These are phyloP conservation scores for Epicauta chinensis DNA, from an alignment of 1,140 invertebrate species.

Conservation along the genomic window DNA sequence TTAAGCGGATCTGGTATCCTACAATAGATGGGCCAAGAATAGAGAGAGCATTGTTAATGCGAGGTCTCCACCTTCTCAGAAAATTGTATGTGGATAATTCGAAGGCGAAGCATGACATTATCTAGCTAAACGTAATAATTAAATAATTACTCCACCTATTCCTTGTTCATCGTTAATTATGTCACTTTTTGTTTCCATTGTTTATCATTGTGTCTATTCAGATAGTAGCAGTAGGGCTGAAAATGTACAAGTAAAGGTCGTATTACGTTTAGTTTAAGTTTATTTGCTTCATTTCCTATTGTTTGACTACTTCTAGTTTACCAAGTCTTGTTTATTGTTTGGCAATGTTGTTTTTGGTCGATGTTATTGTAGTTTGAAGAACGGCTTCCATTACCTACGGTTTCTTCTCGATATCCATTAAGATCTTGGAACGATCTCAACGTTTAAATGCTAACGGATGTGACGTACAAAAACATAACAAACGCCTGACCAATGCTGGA, in stretches of 20 bases:
- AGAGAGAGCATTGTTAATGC: background rate
- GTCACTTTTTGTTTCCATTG: slow-evolving; percentile 17
- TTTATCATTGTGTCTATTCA: slow-evolving; percentile 12
- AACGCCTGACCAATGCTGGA: too few relatives aligned
- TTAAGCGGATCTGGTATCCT: too few relatives aligned
- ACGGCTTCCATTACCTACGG: too few relatives aligned
- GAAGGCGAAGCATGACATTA: too few relatives aligned
- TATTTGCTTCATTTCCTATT: slow-evolving; percentile 16
- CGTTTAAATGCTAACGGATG: too few relatives aligned
- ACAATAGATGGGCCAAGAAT: too few relatives aligned
- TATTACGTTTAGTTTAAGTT: slow-evolving; percentile 14
- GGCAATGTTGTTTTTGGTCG: slow-evolving; percentile 2
- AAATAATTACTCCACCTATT: slow-evolving; percentile 24
- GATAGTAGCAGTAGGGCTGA: slow-evolving; percentile 4
- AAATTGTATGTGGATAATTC: too few relatives aligned
- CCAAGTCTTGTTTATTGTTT: slow-evolving; percentile 12
- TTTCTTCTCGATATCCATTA: too few relatives aligned
- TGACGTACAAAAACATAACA: too few relatives aligned
- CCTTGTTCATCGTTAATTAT: slow-evolving; percentile 17
- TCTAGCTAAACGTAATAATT: slow-evolving; percentile 17
- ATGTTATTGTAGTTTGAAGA: slow-evolving; percentile 4
- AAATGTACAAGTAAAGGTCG: slow-evolving; percentile 4
- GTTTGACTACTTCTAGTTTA: slow-evolving; percentile 16
- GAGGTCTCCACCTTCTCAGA: background rate
- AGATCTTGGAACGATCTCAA: too few relatives aligned